Base-by-base conservation (phyloP, 2,888 invertebrate genomes). In the Rugalucina vietnamica region DNA sequence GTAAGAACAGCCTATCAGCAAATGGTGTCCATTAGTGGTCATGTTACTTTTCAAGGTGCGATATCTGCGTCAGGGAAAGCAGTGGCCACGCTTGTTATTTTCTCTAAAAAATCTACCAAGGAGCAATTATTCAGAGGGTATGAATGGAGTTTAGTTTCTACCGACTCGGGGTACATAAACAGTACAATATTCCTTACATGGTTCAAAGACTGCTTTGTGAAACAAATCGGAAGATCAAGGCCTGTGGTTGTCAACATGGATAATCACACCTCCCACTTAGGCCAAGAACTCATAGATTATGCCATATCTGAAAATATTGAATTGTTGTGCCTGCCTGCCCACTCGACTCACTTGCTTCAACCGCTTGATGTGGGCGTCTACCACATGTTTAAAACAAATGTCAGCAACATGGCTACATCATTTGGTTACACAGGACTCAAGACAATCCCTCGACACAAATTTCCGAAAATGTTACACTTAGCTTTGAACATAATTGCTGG, bases 401-500 rank as follows among this genome's bases (percentile, higher is more conserved):
- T 54, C n/a, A 21, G 54, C n/a, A 54, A 21, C n/a, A 54, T 54
- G 54, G 54, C 54, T 12, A 43, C 43, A 18, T 43, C 43, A 12
- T 18, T 43, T 43, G 43, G 18, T 12, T n/a, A n/a, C n/a, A 18
- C 54, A n/a, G 54, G 54, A 54, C 54, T 54, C 54, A 8, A 21
- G n/a, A 70, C 70, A 3, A 36, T 70, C 24, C 70, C 70, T 36
- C 70, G 70, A 1, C 70, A 70, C 70, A 70, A 70, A 18, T 70
- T 70, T 12, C 65, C 65, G 29, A 12, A 65, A 27, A 3, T 65
- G 10, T 10, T 65, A 18, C 65, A 65, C 14, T 65, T 65, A 12
- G 65, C 27, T 8, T 29, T 65, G 27, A 65, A 27, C 65, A 65
- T 18, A 65, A 65, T 65, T 27, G 29, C 65, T 5, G 27, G 27